Evolutionary conservation across 2,797 vertebrate species (phyloP).

Genomic region (Ispidina lecontei): DNA sequence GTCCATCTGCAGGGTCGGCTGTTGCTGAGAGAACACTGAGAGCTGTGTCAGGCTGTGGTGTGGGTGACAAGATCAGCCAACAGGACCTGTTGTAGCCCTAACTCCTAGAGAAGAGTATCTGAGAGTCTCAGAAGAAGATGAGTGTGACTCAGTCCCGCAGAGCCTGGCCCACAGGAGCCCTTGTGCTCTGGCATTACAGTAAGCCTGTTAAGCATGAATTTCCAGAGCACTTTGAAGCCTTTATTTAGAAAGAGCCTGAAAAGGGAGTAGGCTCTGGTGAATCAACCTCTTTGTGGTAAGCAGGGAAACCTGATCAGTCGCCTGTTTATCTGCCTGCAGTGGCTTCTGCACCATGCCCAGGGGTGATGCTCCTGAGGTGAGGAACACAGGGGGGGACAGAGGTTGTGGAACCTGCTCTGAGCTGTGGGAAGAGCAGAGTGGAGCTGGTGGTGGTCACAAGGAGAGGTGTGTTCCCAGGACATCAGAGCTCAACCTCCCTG

Average conservation of each 20-base stretch:
- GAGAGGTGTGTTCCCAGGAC: background rate
- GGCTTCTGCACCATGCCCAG: background rate
- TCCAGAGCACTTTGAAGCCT: conserved; percentile 58
- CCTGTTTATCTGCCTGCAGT: conserved; percentile 19
- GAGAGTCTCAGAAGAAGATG: background rate
- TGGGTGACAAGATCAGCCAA: background rate
- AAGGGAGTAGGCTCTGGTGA: conserved; percentile 61
- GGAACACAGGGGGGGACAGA: background rate
- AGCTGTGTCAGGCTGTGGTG: background rate
- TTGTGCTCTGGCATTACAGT: background rate
- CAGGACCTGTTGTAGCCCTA: background rate
- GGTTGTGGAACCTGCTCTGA: background rate
- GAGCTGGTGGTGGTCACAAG: background rate
- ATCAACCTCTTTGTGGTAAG: conserved; percentile 57
- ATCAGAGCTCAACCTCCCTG: background rate
- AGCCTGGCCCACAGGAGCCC: background rate
- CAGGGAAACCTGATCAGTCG: conserved; percentile 50
- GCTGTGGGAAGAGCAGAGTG: background rate
- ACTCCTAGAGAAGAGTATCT: background rate
- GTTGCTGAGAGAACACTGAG: background rate
- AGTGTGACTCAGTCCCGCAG: background rate
- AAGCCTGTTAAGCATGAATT: conserved; percentile 65
- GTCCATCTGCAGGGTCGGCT: background rate
- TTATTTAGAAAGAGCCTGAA: conserved; percentile 62
- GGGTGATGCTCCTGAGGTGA: background rate